Percentiles rank a stretch among this genome's conserved stretches.
Conservation (phyloP, 2,113 vertebrate genomes). For the Vulpes ferrilata region DNA sequence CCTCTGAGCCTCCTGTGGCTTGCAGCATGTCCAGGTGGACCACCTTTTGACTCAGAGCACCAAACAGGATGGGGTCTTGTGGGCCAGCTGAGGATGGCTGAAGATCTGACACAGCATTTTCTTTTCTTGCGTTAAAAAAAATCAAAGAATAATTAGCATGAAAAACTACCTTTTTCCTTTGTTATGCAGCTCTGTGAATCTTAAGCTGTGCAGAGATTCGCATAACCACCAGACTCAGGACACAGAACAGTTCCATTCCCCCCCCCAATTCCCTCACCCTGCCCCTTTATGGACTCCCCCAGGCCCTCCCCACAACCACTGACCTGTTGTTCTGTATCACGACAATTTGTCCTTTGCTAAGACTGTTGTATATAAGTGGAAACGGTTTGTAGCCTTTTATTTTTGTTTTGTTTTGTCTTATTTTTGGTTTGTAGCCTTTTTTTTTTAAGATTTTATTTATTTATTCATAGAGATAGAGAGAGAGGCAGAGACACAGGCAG, state of each 20-base stretch:
- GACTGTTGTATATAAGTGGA: not conserved
- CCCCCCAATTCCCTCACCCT: not conserved
- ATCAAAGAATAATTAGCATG: not conserved
- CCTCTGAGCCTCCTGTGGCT: not conserved
- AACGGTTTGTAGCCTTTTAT: not conserved
- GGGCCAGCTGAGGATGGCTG: not conserved
- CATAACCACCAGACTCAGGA: not conserved
- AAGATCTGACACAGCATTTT: not conserved
- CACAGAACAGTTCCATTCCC: not conserved
- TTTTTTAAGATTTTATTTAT: too few relatives aligned
- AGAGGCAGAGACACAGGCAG: too few relatives aligned
- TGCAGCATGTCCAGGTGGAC: not conserved
- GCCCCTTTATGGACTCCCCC: not conserved
- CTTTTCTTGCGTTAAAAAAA: not conserved
- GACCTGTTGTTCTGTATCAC: not conserved
- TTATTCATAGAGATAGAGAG: too few relatives aligned
- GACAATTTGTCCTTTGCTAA: not conserved
- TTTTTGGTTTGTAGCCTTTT: not conserved
- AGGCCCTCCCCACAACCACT: not conserved
- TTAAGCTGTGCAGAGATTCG: not conserved
- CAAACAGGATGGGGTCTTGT: not conserved
- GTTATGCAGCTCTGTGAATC: not conserved
- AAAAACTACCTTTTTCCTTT: not conserved
- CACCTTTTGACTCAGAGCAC: not conserved
- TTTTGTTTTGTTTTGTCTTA: too few relatives aligned